Conservation (phyloP, 2,113 vertebrate genomes). For the Sapayoa aenigma region DNA sequence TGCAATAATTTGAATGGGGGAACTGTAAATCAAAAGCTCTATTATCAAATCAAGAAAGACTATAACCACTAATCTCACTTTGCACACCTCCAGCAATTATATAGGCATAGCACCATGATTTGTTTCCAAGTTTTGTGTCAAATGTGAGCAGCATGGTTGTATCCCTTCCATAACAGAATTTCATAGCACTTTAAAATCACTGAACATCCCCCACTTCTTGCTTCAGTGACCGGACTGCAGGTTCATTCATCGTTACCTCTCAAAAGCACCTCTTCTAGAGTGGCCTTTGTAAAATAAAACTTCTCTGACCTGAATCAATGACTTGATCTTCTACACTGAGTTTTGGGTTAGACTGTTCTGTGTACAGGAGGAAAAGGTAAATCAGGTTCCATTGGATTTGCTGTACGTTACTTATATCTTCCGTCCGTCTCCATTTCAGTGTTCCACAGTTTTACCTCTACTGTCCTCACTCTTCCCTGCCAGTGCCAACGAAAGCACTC, state of each 20-base stretch:
- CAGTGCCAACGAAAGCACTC: not conserved
- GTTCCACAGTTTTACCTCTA: not conserved
- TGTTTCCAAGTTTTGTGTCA: not conserved
- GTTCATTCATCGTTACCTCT: not conserved
- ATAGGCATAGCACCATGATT: not conserved
- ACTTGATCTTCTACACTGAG: not conserved
- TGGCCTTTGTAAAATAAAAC: not conserved
- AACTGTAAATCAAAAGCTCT: not conserved
- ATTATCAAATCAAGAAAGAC: not conserved
- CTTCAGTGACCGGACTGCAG: not conserved
- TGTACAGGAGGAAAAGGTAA: not conserved
- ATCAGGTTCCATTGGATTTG: not conserved
- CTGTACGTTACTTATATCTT: not conserved
- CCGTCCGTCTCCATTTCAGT: not conserved
- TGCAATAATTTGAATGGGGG: not conserved
- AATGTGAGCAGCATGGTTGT: not conserved
- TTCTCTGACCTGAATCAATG: not conserved
- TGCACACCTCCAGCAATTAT: not conserved
- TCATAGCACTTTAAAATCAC: not conserved
- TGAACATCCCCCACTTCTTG: not conserved
- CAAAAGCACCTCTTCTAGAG: not conserved
- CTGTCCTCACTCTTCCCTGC: not conserved
- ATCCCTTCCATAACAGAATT: not conserved
- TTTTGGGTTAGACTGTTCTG: not conserved
- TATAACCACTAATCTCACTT: not conserved